Evolutionary conservation across 2,888 invertebrate species (phyloP).

Genomic region (Gandaritis pyraliata): DNA sequence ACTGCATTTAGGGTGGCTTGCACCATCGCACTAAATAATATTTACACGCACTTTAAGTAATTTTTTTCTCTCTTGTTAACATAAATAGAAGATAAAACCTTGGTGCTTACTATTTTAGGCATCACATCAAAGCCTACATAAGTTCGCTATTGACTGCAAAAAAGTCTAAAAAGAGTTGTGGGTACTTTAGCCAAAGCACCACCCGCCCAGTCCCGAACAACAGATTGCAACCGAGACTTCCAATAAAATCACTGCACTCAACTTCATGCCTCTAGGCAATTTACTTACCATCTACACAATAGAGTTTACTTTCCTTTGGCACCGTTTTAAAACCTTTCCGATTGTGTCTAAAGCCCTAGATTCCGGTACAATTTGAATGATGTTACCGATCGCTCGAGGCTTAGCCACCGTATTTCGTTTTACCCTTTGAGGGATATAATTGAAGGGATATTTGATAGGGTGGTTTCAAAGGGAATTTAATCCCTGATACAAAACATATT

Average conservation of each 20-base stretch:
- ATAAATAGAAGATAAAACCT: no score
- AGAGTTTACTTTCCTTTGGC: slow-evolving; percentile 30
- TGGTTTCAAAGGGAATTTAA: slow-evolving; percentile 37
- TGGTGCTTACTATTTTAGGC: neutral
- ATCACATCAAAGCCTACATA: neutral
- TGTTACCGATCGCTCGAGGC: slow-evolving; percentile 39
- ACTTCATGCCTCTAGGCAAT: slow-evolving; percentile 31
- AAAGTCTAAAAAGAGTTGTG: slow-evolving; percentile 18
- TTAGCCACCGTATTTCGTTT: slow-evolving; percentile 38
- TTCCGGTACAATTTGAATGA: slow-evolving; percentile 36
- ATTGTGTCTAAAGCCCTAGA: slow-evolving; percentile 44
- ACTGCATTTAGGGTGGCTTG: no score
- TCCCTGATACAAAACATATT: slow-evolving; percentile 26
- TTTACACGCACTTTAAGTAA: no score
- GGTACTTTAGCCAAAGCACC: slow-evolving; percentile 15
- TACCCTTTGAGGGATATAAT: slow-evolving; percentile 35
- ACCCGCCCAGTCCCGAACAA: slow-evolving; percentile 29
- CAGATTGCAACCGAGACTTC: slow-evolving; percentile 39
- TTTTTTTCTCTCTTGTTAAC: neutral
- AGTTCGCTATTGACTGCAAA: slow-evolving; percentile 2
- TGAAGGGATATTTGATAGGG: slow-evolving; percentile 38
- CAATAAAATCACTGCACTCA: slow-evolving; percentile 40
- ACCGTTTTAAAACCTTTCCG: slow-evolving; percentile 20
- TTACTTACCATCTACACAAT: slow-evolving; percentile 18
- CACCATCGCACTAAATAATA: no score